phyloP scores from a whole-genome alignment of 2,113 vertebrate species.

The Etheostoma cragini region DNA sequence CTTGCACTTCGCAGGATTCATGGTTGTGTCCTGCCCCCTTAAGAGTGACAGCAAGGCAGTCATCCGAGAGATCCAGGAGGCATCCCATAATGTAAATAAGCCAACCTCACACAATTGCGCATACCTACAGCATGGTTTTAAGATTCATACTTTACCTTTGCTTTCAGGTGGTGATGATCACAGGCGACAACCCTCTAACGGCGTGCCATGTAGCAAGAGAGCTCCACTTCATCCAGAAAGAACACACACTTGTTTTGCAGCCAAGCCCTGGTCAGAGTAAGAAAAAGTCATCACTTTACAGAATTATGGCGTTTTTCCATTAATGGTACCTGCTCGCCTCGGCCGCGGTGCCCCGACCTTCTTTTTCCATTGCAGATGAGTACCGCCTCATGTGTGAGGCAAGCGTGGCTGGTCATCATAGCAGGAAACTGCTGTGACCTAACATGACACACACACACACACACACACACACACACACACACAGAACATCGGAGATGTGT shows the following conservation, averaged over 20 bases:
- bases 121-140: neutral
- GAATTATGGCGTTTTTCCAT: neutral
- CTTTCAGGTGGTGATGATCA: constrained; percentile 96
- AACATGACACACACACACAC: no score
- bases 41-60: constrained; percentile 94
- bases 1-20: constrained; percentile 93
- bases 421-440: no score
- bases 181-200: constrained; percentile 94
- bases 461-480: no score
- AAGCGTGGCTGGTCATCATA: no score
- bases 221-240: constrained; percentile 92
- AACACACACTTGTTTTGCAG: constrained; percentile 89
- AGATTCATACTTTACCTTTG: neutral
- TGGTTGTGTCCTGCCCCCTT: constrained; percentile 96
- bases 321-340: no score
- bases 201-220: constrained; percentile 97
- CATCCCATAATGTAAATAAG: constrained; percentile 90
- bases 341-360: no score
- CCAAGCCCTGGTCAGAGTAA: constrained; percentile 73
- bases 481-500: no score
- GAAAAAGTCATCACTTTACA: neutral
- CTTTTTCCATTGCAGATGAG: no score
- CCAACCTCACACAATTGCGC: neutral
- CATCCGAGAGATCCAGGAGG: constrained; percentile 95
- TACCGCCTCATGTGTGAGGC: no score